A percentile compares a stretch with the other conserved stretches of the same genome.
Conservation (phyloP, 2,888 invertebrate species). For the Charanyca ferruginea region DNA sequence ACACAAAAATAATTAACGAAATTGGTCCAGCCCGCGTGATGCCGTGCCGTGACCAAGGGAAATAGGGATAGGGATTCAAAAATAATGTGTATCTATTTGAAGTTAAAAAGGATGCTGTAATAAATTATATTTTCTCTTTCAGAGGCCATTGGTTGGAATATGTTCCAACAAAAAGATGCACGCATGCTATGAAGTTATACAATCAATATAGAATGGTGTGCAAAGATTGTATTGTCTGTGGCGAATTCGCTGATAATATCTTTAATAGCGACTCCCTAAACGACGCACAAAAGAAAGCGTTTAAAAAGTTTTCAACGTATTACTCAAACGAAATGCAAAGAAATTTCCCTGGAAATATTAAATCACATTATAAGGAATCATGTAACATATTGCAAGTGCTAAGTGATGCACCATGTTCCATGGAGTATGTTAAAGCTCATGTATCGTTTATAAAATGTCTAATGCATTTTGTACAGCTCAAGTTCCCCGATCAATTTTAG, state of each 20-base stretch:
- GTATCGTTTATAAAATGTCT: conserved; percentile 19
- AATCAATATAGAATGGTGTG: conserved; percentile 24
- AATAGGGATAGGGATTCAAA: too few relatives aligned
- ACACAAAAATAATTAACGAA: too few relatives aligned
- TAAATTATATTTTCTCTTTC: conserved; percentile 17
- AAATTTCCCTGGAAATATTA: background rate
- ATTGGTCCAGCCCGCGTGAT: too few relatives aligned
- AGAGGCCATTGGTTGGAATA: conserved; percentile 45
- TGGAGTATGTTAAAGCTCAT: conserved; percentile 10
- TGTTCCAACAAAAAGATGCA: rapidly evolving
- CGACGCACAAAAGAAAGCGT: conserved; percentile 7
- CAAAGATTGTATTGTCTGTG: conserved; percentile 33
- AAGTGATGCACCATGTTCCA: conserved; percentile 26
- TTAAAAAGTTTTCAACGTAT: background rate
- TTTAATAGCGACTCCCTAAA: background rate
- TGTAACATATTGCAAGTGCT: conserved; percentile 22
- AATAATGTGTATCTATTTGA: too few relatives aligned
- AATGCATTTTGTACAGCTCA: background rate
- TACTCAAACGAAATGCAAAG: too few relatives aligned
- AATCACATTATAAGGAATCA: conserved; percentile 10
- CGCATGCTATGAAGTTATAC: background rate
- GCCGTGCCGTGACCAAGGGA: too few relatives aligned
- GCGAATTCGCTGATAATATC: conserved; percentile 14
- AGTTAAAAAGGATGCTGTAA: background rate
- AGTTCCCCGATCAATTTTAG: conserved; percentile 10